These are phyloP conservation scores for Mesembrinibis cayennensis DNA, from an alignment of 2,113 vertebrate genomes.

Conservation along the genomic window DNA sequence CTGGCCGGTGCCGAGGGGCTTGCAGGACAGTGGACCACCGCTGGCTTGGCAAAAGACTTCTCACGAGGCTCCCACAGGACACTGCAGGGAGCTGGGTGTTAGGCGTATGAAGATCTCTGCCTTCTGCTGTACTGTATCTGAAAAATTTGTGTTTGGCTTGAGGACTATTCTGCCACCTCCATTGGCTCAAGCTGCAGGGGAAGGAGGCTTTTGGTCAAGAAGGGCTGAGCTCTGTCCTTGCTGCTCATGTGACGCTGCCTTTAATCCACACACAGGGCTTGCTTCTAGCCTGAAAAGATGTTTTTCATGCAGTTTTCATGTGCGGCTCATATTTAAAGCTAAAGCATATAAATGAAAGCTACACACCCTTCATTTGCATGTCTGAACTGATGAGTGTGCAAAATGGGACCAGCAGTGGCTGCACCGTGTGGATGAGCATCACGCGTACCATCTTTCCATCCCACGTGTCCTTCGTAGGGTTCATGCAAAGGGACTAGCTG, in stretches of 20 bases:
- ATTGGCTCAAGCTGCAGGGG: neutral
- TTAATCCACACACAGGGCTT: neutral
- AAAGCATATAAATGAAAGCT: neutral
- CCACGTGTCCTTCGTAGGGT: neutral
- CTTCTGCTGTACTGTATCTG: neutral
- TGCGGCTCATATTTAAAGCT: neutral
- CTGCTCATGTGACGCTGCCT: neutral
- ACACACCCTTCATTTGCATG: neutral
- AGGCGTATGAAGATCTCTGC: rapidly evolving
- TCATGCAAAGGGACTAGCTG: neutral
- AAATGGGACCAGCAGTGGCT: neutral
- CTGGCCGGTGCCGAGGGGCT: neutral
- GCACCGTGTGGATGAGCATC: neutral
- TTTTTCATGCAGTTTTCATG: neutral
- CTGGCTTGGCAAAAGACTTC: neutral
- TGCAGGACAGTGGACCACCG: neutral
- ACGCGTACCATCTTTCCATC: rapidly evolving
- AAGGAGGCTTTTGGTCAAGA: neutral
- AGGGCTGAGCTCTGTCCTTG: neutral
- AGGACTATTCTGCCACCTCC: neutral
- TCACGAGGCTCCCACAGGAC: neutral
- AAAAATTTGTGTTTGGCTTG: neutral
- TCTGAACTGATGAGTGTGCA: neutral
- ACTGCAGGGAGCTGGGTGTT: neutral
- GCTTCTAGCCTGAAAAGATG: neutral